Evolutionary conservation across 1,140 invertebrate genomes (phyloP).

Genomic region (Drosophila rhopaloa): DNA sequence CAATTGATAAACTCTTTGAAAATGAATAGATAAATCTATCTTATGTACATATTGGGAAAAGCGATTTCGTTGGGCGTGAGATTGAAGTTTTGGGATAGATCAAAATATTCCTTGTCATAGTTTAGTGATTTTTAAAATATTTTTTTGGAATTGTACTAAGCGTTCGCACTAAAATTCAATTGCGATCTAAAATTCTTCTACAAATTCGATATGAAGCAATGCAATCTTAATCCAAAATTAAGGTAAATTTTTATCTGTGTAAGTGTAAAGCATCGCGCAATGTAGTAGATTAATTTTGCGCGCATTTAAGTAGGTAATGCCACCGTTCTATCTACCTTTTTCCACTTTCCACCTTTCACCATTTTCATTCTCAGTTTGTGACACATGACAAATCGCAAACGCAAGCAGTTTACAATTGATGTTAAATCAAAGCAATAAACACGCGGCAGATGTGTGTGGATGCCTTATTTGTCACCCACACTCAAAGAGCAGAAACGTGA

Average conservation of each 20-base stretch:
- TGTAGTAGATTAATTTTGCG: slow-evolving; percentile 52
- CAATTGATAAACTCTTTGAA: background rate
- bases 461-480: slow-evolving; percentile 42
- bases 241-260: background rate
- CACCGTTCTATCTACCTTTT: background rate
- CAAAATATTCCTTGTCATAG: too few species aligned
- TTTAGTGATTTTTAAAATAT: too few species aligned
- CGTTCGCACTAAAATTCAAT: too few species aligned
- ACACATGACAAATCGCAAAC: slow-evolving; percentile 62
- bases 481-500: slow-evolving; percentile 49
- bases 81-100: too few species aligned
- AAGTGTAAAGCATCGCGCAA: slow-evolving; percentile 40
- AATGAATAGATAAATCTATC: too few species aligned
- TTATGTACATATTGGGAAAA: too few species aligned
- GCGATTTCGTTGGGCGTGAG: too few species aligned
- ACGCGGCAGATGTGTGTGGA: slow-evolving; percentile 9
- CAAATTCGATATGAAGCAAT: too few species aligned
- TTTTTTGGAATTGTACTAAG: too few species aligned
- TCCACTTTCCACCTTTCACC: background rate
- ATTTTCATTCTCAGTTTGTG: slow-evolving; percentile 35
- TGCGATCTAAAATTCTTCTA: too few species aligned
- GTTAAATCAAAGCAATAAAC: slow-evolving; percentile 71
- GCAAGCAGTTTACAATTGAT: slow-evolving; percentile 68
- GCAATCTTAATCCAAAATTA: background rate
- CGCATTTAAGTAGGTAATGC: slow-evolving; percentile 16